Base-by-base conservation (phyloP, 1,140 invertebrate species). In the Drosophila willistoni region DNA sequence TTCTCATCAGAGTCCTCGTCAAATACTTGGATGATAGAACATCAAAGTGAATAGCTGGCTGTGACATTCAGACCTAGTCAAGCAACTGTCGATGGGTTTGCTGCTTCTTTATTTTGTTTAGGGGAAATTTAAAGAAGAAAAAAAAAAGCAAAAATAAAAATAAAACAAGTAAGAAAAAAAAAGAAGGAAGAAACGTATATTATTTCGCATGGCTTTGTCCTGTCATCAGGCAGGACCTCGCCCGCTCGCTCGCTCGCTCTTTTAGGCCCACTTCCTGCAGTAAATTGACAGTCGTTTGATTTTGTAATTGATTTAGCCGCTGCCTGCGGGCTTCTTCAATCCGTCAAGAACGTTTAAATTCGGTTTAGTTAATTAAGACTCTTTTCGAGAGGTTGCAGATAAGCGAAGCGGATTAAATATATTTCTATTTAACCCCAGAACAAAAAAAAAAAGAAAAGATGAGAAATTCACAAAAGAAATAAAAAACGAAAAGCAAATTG, bases 231-330 rank as follows among this genome's bases (percentile, higher is more conserved):
- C 42, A 7, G 44, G 9, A 34, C 36, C 10, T 25, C 19, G 19
- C 10, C 4, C 19, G 19, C 19, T 22, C 22, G 22, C 36, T 39
- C 36, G 10, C 36, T 39, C 12, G 17, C 13, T 1, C n/a, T 13
- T 62, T 57, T 47, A 25, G 19, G n/a, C 34, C 33, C 29, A 39
- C 44, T 55, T 55, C 42, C 17, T 62, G 59, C 68, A 34, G 51
- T n/a, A 80, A 81, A 68, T 78, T 86, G 82, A 72, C 82, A 81
- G 68, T 54, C 78, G 59, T 86, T 87, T 87, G 77, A 79, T 76
- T 82, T 68, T 68, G 64, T 86, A 86, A 86, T 86, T 86, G 83
- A 87, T 86, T 86, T 86, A 87, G 77, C 76, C 70, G 51, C 12
- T 51, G 44, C 44, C 44, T 51, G 44, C 44, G 19, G 44, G 44